These are phyloP conservation scores for Rhagium mordax DNA, from an alignment of 2,888 invertebrate genomes.

Conservation along the genomic window DNA sequence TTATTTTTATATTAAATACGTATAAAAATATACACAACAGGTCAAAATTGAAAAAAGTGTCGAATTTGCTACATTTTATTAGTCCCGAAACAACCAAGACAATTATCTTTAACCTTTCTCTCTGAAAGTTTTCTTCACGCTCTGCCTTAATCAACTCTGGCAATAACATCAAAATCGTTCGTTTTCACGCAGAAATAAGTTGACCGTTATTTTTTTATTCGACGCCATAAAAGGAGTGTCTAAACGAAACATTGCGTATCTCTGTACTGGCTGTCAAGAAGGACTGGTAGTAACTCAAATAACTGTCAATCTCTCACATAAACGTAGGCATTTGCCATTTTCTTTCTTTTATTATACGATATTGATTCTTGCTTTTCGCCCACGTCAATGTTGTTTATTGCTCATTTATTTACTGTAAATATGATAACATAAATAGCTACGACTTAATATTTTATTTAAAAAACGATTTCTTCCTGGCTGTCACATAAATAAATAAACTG, in stretches of 20 bases:
- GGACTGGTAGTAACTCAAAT: constrained; percentile 5
- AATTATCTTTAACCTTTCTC: constrained; percentile 2
- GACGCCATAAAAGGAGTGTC: neutral
- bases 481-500: no score
- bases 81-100: neutral
- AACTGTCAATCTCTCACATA: constrained; percentile 5
- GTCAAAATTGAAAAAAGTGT: neutral
- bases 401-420: neutral
- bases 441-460: no score
- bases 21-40: neutral
- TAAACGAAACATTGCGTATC: neutral
- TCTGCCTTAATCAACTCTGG: neutral
- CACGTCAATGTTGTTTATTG: neutral
- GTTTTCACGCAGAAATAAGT: constrained; percentile 10
- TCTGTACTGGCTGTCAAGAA: neutral
- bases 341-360: neutral
- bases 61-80: constrained; percentile 5
- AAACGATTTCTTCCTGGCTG: no score
- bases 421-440: no score
- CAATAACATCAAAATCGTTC: constrained; percentile 13
- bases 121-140: neutral
- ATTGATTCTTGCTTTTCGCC: neutral
- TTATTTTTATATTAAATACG: neutral
- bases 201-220: constrained; percentile 16
- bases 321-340: neutral